These are phyloP conservation scores for Eurystomus gularis DNA, from an alignment of 2,113 vertebrate genomes.

Conservation along the genomic window DNA sequence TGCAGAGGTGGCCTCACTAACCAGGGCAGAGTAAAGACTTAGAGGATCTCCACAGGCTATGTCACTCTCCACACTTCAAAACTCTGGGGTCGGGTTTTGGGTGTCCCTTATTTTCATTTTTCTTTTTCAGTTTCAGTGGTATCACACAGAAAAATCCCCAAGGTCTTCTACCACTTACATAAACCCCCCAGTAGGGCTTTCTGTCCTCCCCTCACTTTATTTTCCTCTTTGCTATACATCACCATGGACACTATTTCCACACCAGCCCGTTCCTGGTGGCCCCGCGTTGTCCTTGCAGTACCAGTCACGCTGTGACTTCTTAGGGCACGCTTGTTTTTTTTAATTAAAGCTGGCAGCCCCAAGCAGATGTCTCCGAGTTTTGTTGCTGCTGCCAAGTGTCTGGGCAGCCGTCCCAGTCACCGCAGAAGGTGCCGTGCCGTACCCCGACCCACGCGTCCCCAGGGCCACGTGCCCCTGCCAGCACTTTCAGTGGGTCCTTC, in stretches of 20 bases:
- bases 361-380: neutral
- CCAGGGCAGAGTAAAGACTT: no score
- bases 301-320: neutral
- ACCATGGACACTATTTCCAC: no score
- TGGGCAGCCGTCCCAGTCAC: neutral
- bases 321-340: neutral
- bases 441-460: neutral
- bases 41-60: rapidly evolving
- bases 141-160: neutral
- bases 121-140: neutral
- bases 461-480: neutral
- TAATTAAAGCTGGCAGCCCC: neutral
- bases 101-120: no score
- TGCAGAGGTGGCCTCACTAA: no score
- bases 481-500: no score
- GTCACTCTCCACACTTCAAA: neutral
- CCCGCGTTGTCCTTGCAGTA: neutral
- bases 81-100: rapidly evolving
- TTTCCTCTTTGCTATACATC: no score
- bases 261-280: neutral
- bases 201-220: rapidly evolving
- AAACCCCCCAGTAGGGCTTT: neutral
- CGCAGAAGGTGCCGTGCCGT: rapidly evolving
- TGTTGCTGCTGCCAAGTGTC: neutral
- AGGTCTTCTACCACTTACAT: rapidly evolving